Base-by-base conservation (phyloP, 2,113 vertebrate genomes). In the Nematolebias whitei region DNA sequence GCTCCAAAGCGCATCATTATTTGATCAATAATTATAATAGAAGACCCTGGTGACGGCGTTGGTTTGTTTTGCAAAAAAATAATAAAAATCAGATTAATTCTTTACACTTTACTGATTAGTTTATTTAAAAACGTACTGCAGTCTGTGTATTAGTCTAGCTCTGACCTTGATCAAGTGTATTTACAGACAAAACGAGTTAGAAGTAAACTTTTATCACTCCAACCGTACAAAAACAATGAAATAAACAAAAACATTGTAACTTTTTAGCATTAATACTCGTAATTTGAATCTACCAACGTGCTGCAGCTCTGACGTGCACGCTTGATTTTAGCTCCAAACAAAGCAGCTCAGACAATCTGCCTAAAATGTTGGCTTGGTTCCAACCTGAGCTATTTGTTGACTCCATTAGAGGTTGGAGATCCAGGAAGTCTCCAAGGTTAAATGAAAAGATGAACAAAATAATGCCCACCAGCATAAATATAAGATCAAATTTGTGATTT, bases 351-450 rank as follows among this genome's bases (percentile, higher is more conserved):
- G 29, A 48, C 12, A 53, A 62, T 4, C 11, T 59, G 9, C 1
- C 18, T 39, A 5, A 60, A 52, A 10, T 14, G 19, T 38, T 59
- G 40, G 12, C 41, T 64, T 47, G 26, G 52, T 68, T 62, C 26
- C 32, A 55, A 44, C 4, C n/a, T 5, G 29, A 22, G 43, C 50
- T 48, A 48, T 61, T 48, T 61, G 5, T 48, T 5, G n/a, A n/a
- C 41, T 48, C 44, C 14, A 38, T 45, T 24, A 19, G 57, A 60
- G 18, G 24, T 32, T 32, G 26, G n/a, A 61, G 26, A 61, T 35
- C 26, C 43, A 32, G 58, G 32, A 22, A 35, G n/a, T 35, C 26
- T 35, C 23, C 44, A 5, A 12, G n/a, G 44, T 47, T 48, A 35
- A 61, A n/a, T 3, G n/a, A 5, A 20, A 38, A 6, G 44, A 10